These are phyloP conservation scores for Notamacropus eugenii DNA, from an alignment of 2,797 vertebrate species.

Conservation along the genomic window DNA sequence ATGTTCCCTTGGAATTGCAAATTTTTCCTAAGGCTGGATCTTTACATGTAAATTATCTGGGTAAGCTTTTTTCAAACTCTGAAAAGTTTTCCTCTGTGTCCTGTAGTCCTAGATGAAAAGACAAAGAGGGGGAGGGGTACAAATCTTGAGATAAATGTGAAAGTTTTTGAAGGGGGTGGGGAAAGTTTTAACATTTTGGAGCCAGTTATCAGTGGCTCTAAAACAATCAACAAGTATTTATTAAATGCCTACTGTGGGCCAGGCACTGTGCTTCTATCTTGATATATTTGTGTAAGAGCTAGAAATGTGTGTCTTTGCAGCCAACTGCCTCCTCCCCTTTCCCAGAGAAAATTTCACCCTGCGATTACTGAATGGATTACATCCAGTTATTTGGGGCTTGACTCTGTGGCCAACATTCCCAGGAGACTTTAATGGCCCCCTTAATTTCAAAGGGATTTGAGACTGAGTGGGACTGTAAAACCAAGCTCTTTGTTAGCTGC, in stretches of 20 bases:
- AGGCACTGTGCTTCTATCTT: neutral
- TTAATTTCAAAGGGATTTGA: constrained; percentile 25
- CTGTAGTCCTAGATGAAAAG: neutral
- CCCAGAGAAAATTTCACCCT: neutral
- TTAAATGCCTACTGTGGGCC: neutral
- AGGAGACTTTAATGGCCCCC: neutral
- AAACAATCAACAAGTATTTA: neutral
- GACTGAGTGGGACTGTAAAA: neutral
- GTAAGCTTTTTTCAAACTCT: neutral
- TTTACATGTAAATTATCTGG: neutral
- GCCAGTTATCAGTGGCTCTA: neutral
- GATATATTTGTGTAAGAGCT: constrained; percentile 14
- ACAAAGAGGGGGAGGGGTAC: neutral
- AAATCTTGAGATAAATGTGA: neutral
- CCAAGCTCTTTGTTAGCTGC: neutral
- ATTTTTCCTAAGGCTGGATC: neutral
- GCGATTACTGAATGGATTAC: neutral
- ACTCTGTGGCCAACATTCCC: neutral
- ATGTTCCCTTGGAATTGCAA: neutral
- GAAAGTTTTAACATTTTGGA: neutral
- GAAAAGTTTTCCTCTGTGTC: neutral
- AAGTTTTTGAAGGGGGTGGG: neutral
- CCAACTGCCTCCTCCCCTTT: neutral
- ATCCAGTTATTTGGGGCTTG: neutral
- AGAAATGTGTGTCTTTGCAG: constrained; percentile 12